These are phyloP conservation scores for Heliothis peltigera DNA, from an alignment of 2,888 invertebrate genomes.

Conservation along the genomic window DNA sequence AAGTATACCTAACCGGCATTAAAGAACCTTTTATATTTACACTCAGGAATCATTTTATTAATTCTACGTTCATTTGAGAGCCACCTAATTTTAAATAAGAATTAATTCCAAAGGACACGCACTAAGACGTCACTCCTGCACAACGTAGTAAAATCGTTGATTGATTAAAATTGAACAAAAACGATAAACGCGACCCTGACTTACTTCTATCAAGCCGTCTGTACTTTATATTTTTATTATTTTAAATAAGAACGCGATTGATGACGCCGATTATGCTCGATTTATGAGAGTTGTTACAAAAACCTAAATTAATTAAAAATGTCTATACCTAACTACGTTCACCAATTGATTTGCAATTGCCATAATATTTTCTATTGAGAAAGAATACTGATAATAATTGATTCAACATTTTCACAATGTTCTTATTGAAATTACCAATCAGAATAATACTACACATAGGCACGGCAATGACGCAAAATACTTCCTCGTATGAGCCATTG, in stretches of 20 bases:
- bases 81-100: background rate
- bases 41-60: background rate
- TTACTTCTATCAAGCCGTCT: conserved; percentile 34
- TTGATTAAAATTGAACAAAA: conserved; percentile 28
- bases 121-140: conserved; percentile 8
- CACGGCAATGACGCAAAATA: conserved; percentile 32
- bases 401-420: conserved; percentile 8
- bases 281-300: conserved; percentile 36
- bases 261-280: conserved; percentile 41
- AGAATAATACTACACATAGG: conserved; percentile 25
- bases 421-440: conserved; percentile 40
- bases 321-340: conserved; percentile 10
- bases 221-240: conserved; percentile 41
- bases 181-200: conserved; percentile 47
- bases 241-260: conserved; percentile 39
- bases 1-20: conserved; percentile 5
- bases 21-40: no score
- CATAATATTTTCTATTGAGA: conserved; percentile 22
- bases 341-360: conserved; percentile 11
- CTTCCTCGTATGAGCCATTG: conserved; percentile 36
- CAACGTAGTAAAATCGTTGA: conserved; percentile 6
- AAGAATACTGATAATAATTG: conserved; percentile 4
- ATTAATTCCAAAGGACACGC: conserved; percentile 17
- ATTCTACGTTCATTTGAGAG: background rate
- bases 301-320: conserved; percentile 33